Percentiles rank a stretch among this genome's conserved stretches.
Evolutionary conservation across 2,113 vertebrate species (phyloP).

Genomic region (Psilopogon haemacephalus): DNA sequence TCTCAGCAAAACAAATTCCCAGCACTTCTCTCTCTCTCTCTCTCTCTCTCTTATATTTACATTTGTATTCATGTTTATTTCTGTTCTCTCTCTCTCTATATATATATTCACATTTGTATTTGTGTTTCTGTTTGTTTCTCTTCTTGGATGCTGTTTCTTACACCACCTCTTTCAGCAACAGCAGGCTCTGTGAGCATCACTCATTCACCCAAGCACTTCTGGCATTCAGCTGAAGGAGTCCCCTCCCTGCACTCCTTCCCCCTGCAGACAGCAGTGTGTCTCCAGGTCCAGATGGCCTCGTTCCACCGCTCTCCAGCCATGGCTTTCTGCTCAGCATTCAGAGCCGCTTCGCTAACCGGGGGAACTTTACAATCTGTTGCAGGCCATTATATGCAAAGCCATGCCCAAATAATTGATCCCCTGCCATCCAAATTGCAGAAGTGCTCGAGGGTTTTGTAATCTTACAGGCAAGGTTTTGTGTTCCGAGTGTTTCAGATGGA

Average conservation of each 20-base stretch:
- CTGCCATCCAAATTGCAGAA: slow-evolving; percentile 36
- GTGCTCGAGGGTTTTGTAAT: not conserved
- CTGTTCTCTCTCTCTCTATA: not conserved
- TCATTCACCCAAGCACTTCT: not conserved
- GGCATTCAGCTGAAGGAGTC: not conserved
- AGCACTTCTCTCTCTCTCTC: not conserved
- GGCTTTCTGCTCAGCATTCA: slow-evolving; percentile 46
- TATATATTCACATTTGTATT: not conserved
- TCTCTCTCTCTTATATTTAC: not conserved
- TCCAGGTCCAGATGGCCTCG: slow-evolving; percentile 24
- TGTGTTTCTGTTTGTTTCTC: not conserved
- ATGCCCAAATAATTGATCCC: slow-evolving; percentile 66
- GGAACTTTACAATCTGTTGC: slow-evolving; percentile 71
- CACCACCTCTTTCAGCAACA: not conserved
- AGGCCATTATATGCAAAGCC: slow-evolving; percentile 59
- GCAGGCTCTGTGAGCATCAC: not conserved
- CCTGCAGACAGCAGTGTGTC: not conserved
- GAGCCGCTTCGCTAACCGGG: slow-evolving; percentile 56
- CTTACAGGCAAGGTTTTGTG: slow-evolving; percentile 25
- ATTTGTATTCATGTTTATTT: not conserved
- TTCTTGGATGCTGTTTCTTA: not conserved
- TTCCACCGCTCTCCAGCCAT: slow-evolving; percentile 37
- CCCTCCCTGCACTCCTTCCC: not conserved
- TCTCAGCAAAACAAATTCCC: not conserved
- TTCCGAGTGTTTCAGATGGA: slow-evolving; percentile 15